phyloP scores from a whole-genome alignment of 2,113 vertebrate genomes.

The Brienomyrus longianalis region DNA sequence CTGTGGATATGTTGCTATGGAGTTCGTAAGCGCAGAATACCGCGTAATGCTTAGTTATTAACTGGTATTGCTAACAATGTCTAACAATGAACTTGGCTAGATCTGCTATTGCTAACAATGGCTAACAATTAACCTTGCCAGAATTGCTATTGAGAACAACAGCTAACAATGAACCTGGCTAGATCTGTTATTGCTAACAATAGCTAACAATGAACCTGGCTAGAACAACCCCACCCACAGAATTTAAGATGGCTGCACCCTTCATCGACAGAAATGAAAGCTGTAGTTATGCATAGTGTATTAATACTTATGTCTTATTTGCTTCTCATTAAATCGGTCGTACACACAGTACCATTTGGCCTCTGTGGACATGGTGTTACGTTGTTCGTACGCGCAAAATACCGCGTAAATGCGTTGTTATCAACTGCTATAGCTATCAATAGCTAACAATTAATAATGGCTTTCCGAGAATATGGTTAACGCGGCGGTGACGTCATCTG shows the following conservation, averaged over 20 bases:
- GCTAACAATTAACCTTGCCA: neutral
- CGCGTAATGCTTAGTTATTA: neutral
- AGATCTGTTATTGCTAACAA: neutral
- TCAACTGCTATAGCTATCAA: neutral
- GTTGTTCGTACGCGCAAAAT: neutral
- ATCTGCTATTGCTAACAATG: neutral
- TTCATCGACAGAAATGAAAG: neutral
- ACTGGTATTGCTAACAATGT: neutral
- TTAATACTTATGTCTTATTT: neutral
- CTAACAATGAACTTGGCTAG: neutral
- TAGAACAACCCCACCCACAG: neutral
- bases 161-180: neutral
- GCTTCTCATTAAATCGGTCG: neutral
- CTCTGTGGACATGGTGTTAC: neutral
- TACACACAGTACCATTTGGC: neutral
- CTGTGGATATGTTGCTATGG: neutral
- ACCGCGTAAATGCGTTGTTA: neutral
- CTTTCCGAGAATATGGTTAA: neutral
- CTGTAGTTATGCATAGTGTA: neutral
- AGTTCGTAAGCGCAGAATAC: neutral
- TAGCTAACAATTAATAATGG: neutral
- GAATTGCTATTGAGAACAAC: no score
- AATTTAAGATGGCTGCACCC: neutral
- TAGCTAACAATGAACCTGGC: neutral
- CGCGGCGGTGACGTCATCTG: neutral